Base-by-base conservation (phyloP, 2,888 invertebrate species). In the Cantharis nigra region DNA sequence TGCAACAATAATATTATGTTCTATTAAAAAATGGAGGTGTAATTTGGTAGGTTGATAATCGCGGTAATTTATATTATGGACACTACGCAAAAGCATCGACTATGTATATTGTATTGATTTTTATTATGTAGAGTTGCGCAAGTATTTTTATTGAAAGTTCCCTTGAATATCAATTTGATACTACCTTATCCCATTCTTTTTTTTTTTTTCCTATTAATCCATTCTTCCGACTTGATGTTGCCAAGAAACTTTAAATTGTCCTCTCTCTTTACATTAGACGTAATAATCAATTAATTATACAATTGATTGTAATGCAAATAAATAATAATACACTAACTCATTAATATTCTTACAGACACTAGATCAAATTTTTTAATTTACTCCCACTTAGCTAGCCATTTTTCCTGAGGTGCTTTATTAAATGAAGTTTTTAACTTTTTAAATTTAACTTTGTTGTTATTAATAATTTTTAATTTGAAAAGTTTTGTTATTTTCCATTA, bases 41-140 rank as follows among this genome's bases (percentile, higher is more conserved):
- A 67, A 67, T n/a, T 67, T 23, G 26, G 65, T 13, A 49, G 49
- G n/a, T 49, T 67, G 23, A n/a, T 67, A 67, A 67, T 67, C 23
- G 65, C 9, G 26, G 23, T 67, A 67, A 67, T 67, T 67, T 67
- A 67, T 67, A 49, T 49, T 71, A 77, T 62, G 69, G 74, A 49
- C 71, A 74, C 71, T 74, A 74, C 70, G 64, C 74, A 71, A 64
- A 75, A 78, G 63, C 75, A 72, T 26, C 26, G 65, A 26, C 65
- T 67, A 67, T 67, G 65, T 67, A 67, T 74, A 71, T 30, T 70
- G 69, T 78, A 78, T 78, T 76, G 72, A 78, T 78, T 75, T 75
- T 76, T 75, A 78, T 78, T 70, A 75, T 69, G 70, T 73, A 75
- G 65, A 75, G 72, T 70, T 75, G 78, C 73, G 78, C 75, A 78